Evolutionary conservation across 1,140 invertebrate genomes (phyloP), one percentile per base, ranked within the genome.

Genomic region (Pinna nobilis): DNA sequence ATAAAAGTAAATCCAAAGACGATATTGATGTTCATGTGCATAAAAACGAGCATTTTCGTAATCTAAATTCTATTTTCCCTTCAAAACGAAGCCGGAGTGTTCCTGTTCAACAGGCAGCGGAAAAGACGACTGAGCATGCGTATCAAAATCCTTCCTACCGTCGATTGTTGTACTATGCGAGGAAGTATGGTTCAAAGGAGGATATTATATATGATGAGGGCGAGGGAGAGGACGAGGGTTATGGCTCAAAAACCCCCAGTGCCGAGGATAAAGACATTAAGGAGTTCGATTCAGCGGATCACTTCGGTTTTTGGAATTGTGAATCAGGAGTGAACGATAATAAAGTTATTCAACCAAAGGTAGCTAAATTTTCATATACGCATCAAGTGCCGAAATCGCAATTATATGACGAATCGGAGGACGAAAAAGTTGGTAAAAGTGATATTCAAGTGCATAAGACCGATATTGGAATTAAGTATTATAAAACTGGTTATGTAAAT

Each of bases 241-340:
- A 74, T 33, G 72, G 64, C 37, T 74, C 72, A 0, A 74, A 74
- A 68, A 68, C 72, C 1, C 65, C 72, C 32, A 74, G 72, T 37
- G 65, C 57, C 6, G 72, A 74, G 13, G 66, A 74, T n/a, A 68
- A 74, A 49, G 37, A 67, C 2, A 50, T 39, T n/a, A 3, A 44
- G 35, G n/a, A 63, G 35, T n/a, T 23, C 44, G 13, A 41, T 44
- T 63, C 25, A 63, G 7, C n/a, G 9, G 39, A 44, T 11, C 9
- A n/a, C 39, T 11, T 20, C 33, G 23, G 59, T 41, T 63, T 63
- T 23, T 13, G n/a, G 25, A 37, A 41, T 41, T 11, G 15, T 35
- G 18, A 32, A 41, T 44, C 18, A 15, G 35, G 37, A 33, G 25
- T 15, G 18, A 44, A 63, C 20, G 59, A 25, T 15, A 44, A 63